These are phyloP conservation scores for Champsocephalus esox DNA, from an alignment of 2,797 vertebrate species.

Conservation along the genomic window DNA sequence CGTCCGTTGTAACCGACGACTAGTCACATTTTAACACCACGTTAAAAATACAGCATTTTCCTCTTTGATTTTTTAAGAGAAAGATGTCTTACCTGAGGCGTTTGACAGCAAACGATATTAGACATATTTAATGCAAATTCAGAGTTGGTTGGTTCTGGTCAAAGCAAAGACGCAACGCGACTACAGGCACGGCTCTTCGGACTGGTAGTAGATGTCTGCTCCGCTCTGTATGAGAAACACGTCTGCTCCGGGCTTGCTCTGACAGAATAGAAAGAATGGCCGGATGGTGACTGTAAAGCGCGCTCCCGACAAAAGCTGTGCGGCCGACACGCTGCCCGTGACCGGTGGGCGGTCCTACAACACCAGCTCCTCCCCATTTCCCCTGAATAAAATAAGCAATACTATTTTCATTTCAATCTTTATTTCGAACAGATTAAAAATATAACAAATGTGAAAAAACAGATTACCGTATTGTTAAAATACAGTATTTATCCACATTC, in stretches of 20 bases:
- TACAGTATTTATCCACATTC: too few species aligned
- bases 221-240: background rate
- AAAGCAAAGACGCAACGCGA: conserved; percentile 62
- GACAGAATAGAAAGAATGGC: conserved; percentile 34
- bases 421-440: too few species aligned
- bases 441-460: too few species aligned
- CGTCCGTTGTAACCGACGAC: background rate
- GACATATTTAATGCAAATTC: conserved; percentile 88
- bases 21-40: background rate
- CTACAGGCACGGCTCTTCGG: conserved; percentile 47
- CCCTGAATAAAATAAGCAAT: too few species aligned
- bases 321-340: conserved; percentile 25
- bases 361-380: background rate
- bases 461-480: too few species aligned
- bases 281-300: conserved; percentile 43
- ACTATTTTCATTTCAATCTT: too few species aligned
- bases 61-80: background rate
- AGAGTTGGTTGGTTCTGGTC: conserved; percentile 71
- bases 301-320: conserved; percentile 56
- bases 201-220: background rate
- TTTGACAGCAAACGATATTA: conserved; percentile 82
- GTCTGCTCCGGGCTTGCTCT: conserved; percentile 40
- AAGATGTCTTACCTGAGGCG: conserved; percentile 81
- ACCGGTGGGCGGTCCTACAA: conserved; percentile 24
- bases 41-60: conserved; percentile 1